Evolutionary conservation across 2,113 vertebrate genomes (phyloP), one percentile per base, ranked within the genome.

Genomic region (Gymnorhina tibicen): DNA sequence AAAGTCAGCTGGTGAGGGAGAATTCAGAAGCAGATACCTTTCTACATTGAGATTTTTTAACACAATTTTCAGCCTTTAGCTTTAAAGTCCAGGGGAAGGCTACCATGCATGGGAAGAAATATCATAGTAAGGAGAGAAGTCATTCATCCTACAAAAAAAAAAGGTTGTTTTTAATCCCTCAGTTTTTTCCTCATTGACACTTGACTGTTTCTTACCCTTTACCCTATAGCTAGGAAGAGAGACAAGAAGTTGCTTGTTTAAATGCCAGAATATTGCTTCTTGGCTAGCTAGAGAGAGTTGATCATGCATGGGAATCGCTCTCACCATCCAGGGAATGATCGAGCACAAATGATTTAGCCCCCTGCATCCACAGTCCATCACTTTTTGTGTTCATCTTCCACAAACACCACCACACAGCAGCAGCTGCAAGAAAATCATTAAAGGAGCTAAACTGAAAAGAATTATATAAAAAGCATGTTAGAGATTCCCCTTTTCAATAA

Each of bases 171-270:
- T 85, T 85, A 90, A 89, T 87, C 22, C 30, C 26, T 78, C 80
- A 11, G 13, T 66, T 95, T 93, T 84, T 70, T 76, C 44, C 52
- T 87, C 22, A 21, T 64, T 87, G 74, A 77, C 53, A 69, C 22
- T 59, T 77, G 47, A 41, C 37, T 80, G 10, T 85, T 87, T 95
- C 67, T 93, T 93, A 76, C 32, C 22, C 39, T 92, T 91, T 80
- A 63, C 37, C n/a, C 23, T 72, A 27, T 59, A 81, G 83, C 16
- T 76, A 86, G 58, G 88, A 91, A 84, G 53, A 81, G 30, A 74
- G 66, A 90, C 42, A 87, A 94, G 49, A 95, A 91, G 30, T 63
- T 93, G 24, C 79, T 94, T 95, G 82, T 90, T 85, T 94, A 93
- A 46, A 42, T 86, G 35, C 85, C 59, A 85, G 68, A 94, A 88